Evolutionary conservation across 2,797 vertebrate genomes (phyloP), one percentile per base, ranked within the genome.

Genomic region (Limnodromus scolopaceus): DNA sequence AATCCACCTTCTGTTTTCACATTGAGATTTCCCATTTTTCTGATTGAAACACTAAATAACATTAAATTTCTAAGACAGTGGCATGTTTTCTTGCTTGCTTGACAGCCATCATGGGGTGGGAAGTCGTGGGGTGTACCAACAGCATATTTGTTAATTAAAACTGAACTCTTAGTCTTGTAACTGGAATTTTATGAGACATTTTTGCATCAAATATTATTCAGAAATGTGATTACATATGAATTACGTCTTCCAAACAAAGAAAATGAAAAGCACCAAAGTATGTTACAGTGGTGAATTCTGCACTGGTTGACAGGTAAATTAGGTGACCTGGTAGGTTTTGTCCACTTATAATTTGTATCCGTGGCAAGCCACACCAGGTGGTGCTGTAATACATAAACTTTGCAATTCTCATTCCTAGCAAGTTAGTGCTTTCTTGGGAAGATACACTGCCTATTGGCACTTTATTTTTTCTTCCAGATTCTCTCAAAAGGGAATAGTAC

Each of bases 321-420:
- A 60, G 72, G 36, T 89, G 84, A 83, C 32, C 45, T 78, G 30
- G 43, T 80, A 71, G 72, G 17, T 80, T 94, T 77, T 93, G 84
- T 65, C 76, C 7, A 36, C 24, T 83, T 89, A 27, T 1, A 78
- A n/a, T 85, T 87, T 93, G 49, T 81, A 54, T 93, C 87, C 36
- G 32, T 86, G 84, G 87, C 54, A 94, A 91, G 84, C 46, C 95
- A 93, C 94, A 75, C 76, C 87, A 96, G 95, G 87, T 93, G 94
- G 91, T 95, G 95, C 95, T 96, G 92, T 94, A 86, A 92, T 69
- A 86, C 91, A 84, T 75, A 18, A 61, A 43, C 87, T 86, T 84
- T 75, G 69, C 57, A 48, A 18, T 71, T 95, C 66, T 82, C 72
- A 43, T 28, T 91, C 65, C 41, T 63, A 71, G 87, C 0, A 3